Evolutionary conservation across 2,113 vertebrate species (phyloP), one percentile per base, ranked within the genome.

Genomic region (Paralichthys olivaceus): DNA sequence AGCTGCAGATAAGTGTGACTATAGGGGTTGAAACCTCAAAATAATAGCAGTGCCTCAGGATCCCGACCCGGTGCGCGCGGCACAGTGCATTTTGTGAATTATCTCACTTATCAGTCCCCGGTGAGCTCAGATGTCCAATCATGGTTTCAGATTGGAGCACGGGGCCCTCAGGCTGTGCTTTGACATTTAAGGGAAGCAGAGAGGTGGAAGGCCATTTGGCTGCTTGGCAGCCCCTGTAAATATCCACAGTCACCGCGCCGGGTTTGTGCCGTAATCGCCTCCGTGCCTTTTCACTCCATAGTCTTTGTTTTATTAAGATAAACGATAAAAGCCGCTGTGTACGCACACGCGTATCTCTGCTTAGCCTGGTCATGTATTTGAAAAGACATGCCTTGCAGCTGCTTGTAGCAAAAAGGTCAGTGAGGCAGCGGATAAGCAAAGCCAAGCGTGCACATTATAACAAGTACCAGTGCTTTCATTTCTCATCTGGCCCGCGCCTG

Each of bases 251-350:
- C 68, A 32, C 79, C 4, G 12, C 15, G 4, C 28, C 3, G 23
- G 72, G 17, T 23, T 32, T 61, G 60, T 9, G 43, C 67, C 37
- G 25, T 86, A 83, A 91, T 91, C 81, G 32, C 26, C 81, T 57
- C 62, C 25, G 81, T 49, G 79, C 70, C 66, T 83, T 84, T 89
- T 86, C 68, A 40, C 81, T 85, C 76, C 19, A 0, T 72, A 54
- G 40, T 72, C 78, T 88, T 90, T 84, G 87, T 92, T 93, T 93
- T 89, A 93, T 91, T 90, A 90, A 93, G 90, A 93, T 91, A 84
- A 90, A 92, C n/a, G 86, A 87, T 91, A 88, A 90, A 53, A 77
- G 83, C 56, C 75, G 22, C 57, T 25, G 75, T 37, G 74, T 57
- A 75, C 86, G 88, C 88, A 81, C 65, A 81, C 82, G 54, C 79